phyloP scores from a whole-genome alignment of 2,797 vertebrate species.

The Crocidura indochinensis region DNA sequence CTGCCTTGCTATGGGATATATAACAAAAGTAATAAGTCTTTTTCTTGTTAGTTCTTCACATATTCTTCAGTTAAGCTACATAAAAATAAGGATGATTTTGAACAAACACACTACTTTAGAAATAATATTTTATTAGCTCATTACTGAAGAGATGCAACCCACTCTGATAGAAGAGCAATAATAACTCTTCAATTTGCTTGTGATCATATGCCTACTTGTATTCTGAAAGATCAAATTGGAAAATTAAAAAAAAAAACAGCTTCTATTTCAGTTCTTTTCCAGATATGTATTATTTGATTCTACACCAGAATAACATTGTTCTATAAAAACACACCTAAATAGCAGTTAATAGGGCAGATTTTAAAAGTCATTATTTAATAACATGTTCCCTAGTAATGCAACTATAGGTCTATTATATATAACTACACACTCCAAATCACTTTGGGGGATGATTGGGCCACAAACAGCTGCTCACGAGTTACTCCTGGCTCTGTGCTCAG shows the following conservation, averaged over 20 bases:
- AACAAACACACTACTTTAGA: constrained; percentile 64
- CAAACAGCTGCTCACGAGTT: too few relatives aligned
- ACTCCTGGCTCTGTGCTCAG: too few relatives aligned
- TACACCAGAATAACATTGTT: background rate
- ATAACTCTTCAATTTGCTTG: background rate
- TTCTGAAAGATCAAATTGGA: constrained; percentile 39
- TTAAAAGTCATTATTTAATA: constrained; percentile 48
- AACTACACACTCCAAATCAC: too few relatives aligned
- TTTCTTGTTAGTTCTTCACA: constrained; percentile 65
- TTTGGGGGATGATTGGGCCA: too few relatives aligned
- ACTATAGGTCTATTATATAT: background rate
- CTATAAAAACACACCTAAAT: constrained; percentile 44
- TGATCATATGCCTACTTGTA: background rate
- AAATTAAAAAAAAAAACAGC: constrained; percentile 49
- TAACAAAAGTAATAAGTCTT: background rate
- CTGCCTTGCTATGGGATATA: constrained; percentile 35
- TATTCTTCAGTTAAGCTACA: constrained; percentile 26
- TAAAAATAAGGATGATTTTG: constrained; percentile 49
- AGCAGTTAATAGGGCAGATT: constrained; percentile 28
- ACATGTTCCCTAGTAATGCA: background rate
- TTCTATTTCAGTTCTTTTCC: constrained; percentile 20
- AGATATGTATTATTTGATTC: constrained; percentile 29
- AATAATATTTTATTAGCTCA: constrained; percentile 1
- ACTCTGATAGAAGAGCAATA: constrained; percentile 16
- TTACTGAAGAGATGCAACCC: background rate